Evolutionary conservation across 2,113 vertebrate species (phyloP), one percentile per base, ranked within the genome.

Genomic region (Eudyptes chrysolophus): DNA sequence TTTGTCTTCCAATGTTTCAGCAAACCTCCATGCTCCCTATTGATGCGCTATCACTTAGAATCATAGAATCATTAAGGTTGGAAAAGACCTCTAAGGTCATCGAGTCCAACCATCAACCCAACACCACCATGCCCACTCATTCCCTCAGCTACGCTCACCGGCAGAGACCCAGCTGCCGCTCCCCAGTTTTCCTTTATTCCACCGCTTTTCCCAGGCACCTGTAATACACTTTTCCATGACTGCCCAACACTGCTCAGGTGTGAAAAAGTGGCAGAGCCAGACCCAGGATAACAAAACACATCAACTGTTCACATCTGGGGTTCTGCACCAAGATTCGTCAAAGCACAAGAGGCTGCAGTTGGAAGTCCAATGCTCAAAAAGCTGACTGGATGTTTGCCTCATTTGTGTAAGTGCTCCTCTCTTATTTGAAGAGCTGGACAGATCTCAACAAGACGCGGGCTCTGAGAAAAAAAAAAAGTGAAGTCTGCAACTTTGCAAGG

Each of bases 111-210:
- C 42, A 42, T 42, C 42, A 42, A 42, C 42, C 42, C 42, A 42
- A 3, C 42, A 42, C 42, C 42, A 42, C 42, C 42, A 42, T 42
- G 42, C 42, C 42, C 42, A 42, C 42, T 52, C n/a, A 19, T 19
- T 51, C 36, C 32, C 15, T 46, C 48, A 44, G 29, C 55, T 48
- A 20, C 5, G 1, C 18, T 51, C 2, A 0, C 15, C 0, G 0
- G n/a, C 22, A 75, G 19, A 54, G 21, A 52, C 36, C 14, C 16
- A 55, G 30, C 24, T 42, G 21, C 36, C 0, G 1, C 10, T 51
- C 40, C 57, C 13, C 20, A 3, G 20, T 38, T 40, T 70, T 80
- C 16, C n/a, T 70, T 84, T 27, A 88, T 36, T n/a, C 51, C 52
- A 38, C 8, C 0, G 0, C 36, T 84, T 80, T 49, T 32, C 72